These are phyloP conservation scores for Euura saliciscinereae DNA, from an alignment of 1,140 invertebrate species.

Conservation along the genomic window DNA sequence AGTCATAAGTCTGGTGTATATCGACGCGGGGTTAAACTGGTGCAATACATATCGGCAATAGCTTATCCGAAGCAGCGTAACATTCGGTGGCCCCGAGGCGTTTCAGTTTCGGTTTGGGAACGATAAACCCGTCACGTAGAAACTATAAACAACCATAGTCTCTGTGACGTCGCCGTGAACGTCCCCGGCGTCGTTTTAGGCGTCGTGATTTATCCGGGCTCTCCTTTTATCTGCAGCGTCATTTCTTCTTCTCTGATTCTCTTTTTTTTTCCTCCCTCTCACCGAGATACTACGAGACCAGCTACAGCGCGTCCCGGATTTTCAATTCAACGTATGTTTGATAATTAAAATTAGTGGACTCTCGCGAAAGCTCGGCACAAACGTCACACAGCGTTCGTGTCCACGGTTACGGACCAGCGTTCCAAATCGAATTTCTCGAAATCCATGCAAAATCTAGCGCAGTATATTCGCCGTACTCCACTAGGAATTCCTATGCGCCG, in stretches of 20 bases:
- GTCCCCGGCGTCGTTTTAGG: neutral
- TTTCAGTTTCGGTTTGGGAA: slow-evolving; percentile 7
- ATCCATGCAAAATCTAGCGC: slow-evolving; percentile 40
- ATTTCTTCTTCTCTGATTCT: neutral
- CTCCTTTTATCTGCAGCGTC: neutral
- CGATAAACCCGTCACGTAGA: slow-evolving; percentile 6
- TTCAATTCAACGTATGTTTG: neutral
- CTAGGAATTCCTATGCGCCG: slow-evolving; percentile 14
- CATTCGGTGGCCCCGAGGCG: neutral
- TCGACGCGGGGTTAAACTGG: too few species aligned
- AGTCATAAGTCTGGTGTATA: too few species aligned
- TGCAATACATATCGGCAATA: too few species aligned
- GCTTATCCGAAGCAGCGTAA: neutral
- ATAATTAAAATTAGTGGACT: too few species aligned
- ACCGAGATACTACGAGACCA: neutral
- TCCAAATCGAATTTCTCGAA: slow-evolving; percentile 48
- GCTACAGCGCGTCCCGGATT: neutral
- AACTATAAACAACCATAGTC: neutral
- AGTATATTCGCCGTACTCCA: neutral
- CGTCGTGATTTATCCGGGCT: neutral
- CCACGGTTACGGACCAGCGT: neutral
- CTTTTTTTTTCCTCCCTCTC: slow-evolving; percentile 9
- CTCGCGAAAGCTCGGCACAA: slow-evolving; percentile 1
- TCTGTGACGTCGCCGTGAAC: neutral
- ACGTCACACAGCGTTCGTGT: neutral